Evolutionary conservation across 2,888 invertebrate genomes (phyloP).

Genomic region (Coremacera marginata): DNA sequence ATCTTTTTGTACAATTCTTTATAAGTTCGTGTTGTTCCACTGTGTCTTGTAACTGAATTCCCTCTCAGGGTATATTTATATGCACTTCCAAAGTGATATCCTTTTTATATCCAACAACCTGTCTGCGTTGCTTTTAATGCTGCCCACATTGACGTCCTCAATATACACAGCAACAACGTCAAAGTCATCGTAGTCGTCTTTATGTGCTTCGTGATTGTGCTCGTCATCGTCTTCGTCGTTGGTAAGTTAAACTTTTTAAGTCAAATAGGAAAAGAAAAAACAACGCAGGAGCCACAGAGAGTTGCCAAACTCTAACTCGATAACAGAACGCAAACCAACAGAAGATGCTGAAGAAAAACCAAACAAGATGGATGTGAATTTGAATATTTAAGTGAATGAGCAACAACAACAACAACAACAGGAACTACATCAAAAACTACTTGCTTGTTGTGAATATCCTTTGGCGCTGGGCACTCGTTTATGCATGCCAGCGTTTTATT

Average conservation of each 20-base stretch:
- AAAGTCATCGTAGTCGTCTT: slow-evolving; percentile 7
- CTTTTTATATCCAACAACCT: slow-evolving; percentile 16
- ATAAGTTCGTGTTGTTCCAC: neutral
- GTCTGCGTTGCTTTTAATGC: slow-evolving; percentile 9
- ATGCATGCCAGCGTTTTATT: slow-evolving; percentile 47
- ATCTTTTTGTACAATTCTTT: no score
- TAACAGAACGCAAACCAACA: neutral
- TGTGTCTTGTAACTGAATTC: neutral
- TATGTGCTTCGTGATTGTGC: slow-evolving; percentile 7
- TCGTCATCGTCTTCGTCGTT: slow-evolving; percentile 2
- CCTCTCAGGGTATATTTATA: neutral
- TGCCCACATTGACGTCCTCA: neutral
- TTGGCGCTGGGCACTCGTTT: slow-evolving; percentile 40
- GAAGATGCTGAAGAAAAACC: neutral
- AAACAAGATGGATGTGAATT: slow-evolving; percentile 29
- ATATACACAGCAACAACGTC: neutral
- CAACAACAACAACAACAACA: slow-evolving; percentile 15
- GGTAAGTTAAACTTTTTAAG: slow-evolving; percentile 6
- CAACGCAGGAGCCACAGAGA: neutral
- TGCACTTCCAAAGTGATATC: neutral
- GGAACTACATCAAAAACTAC: slow-evolving; percentile 22
- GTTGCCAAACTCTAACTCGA: neutral
- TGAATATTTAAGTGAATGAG: slow-evolving; percentile 33
- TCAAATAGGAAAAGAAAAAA: neutral
- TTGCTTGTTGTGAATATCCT: slow-evolving; percentile 39